phyloP scores from a whole-genome alignment of 23 tunicate genomes.

The Styela clava region DNA sequence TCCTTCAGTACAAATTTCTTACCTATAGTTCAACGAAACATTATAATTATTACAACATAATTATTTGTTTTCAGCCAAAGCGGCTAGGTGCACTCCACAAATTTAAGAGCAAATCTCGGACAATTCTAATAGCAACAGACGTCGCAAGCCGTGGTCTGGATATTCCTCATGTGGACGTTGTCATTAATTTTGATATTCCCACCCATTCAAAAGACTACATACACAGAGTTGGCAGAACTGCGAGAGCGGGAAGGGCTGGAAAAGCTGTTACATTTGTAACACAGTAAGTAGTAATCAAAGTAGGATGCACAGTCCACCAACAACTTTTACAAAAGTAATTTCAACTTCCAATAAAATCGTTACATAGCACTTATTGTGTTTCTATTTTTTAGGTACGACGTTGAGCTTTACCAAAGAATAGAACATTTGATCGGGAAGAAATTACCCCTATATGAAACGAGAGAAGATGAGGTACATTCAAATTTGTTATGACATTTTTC shows the following conservation, averaged over 20 bases:
- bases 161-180: conserved; percentile 92
- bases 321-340: not conserved
- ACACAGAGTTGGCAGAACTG: conserved; percentile 95
- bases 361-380: too few relatives aligned
- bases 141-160: conserved; percentile 96
- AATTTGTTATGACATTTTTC: too few relatives aligned
- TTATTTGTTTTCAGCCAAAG: conserved; percentile 66
- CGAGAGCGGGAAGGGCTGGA: conserved; percentile 92
- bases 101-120: conserved; percentile 68
- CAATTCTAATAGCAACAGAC: conserved; percentile 84
- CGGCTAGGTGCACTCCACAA: conserved; percentile 84
- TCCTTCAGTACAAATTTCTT: too few relatives aligned
- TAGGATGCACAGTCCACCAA: too few relatives aligned
- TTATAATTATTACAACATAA: too few relatives aligned
- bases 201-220: conserved; percentile 88
- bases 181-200: conserved; percentile 80
- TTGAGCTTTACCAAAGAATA: conserved; percentile 91
- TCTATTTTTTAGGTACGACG: conserved; percentile 46
- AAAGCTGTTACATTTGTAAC: conserved; percentile 89
- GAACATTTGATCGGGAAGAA: conserved; percentile 91
- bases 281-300: conserved; percentile 44
- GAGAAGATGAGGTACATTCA: conserved; percentile 67
- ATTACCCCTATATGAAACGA: conserved; percentile 67
- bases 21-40: too few relatives aligned
- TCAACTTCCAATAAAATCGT: too few relatives aligned